Evolutionary conservation across 2,797 vertebrate species (phyloP).

Genomic region (Phrynocephalus forsythii): DNA sequence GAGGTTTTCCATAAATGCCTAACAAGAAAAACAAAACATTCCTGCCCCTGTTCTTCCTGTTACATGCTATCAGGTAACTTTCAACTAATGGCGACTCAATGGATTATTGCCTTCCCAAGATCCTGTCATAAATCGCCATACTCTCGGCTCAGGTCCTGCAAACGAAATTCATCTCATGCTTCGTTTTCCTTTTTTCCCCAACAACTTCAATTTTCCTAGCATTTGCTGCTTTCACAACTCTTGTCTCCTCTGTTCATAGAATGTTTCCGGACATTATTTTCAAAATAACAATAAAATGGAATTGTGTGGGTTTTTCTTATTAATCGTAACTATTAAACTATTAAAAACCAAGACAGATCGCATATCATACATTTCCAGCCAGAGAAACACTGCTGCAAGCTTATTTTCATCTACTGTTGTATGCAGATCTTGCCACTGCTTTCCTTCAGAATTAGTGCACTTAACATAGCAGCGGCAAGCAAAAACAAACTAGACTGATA

Average conservation of each 20-base stretch:
- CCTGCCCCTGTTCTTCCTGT: background rate
- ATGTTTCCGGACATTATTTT: background rate
- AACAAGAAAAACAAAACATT: background rate
- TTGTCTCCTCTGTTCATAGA: background rate
- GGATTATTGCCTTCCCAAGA: no score
- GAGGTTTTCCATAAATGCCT: background rate
- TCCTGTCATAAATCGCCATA: no score
- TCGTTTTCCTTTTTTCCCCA: no score
- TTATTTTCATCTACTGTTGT: background rate
- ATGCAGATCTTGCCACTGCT: background rate
- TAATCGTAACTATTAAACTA: background rate
- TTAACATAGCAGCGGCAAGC: background rate
- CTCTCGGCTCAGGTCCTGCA: no score
- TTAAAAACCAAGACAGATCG: background rate
- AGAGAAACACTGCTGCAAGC: background rate
- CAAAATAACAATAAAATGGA: background rate
- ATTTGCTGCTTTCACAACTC: no score
- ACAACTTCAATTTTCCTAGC: no score
- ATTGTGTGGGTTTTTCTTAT: background rate
- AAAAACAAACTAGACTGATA: slow-evolving; percentile 28
- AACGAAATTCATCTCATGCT: no score
- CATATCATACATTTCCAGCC: background rate
- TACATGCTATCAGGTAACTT: no score
- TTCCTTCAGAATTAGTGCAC: slow-evolving; percentile 9
- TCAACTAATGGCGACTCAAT: no score